phyloP scores from a whole-genome alignment of 2,797 vertebrate genomes.

The Chiloscyllium punctatum region DNA sequence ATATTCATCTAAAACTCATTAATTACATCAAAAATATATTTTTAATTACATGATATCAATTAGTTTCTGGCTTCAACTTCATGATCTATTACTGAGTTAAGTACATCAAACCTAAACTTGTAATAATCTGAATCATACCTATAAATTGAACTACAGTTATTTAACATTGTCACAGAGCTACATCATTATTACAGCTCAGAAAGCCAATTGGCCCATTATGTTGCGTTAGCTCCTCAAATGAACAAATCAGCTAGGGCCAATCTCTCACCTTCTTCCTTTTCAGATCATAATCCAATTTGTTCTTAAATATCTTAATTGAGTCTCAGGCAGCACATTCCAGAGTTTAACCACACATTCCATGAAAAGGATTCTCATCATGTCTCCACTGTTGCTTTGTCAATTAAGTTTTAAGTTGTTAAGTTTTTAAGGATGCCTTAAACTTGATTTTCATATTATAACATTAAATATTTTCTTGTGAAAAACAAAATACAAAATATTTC shows the following conservation, averaged over 20 bases:
- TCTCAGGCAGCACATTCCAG: too few species aligned
- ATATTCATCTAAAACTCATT: neutral
- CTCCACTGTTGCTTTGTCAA: neutral
- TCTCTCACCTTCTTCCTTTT: too few species aligned
- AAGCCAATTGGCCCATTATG: too few species aligned
- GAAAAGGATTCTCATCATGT: too few species aligned
- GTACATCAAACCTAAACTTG: neutral
- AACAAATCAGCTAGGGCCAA: too few species aligned
- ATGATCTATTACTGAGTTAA: neutral
- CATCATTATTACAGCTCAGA: too few species aligned
- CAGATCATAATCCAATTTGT: too few species aligned
- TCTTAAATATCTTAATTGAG: too few species aligned
- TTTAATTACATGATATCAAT: neutral
- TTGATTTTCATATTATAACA: neutral
- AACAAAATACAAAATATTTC: neutral
- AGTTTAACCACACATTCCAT: too few species aligned
- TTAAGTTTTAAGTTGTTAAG: neutral
- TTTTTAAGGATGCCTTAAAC: neutral
- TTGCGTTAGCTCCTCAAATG: too few species aligned
- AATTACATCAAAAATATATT: neutral
- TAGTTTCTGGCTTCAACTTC: neutral
- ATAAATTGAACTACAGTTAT: neutral
- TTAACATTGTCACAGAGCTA: neutral
- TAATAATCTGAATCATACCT: neutral
- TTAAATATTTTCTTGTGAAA: neutral